phyloP scores from a whole-genome alignment of 2,113 vertebrate species.

The Erythrolamprus reginae region DNA sequence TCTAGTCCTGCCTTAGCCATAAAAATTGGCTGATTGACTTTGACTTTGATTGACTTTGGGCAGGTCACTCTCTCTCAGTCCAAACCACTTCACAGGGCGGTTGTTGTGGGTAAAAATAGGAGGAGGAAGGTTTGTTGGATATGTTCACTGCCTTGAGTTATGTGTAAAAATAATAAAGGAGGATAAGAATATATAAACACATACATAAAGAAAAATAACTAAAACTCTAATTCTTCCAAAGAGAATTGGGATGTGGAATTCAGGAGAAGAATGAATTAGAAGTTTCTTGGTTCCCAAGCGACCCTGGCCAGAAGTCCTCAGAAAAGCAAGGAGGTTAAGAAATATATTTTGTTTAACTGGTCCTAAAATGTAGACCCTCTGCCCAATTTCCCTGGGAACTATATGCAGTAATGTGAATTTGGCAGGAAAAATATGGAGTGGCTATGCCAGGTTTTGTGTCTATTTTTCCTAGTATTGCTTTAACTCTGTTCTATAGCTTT shows the following conservation, averaged over 20 bases:
- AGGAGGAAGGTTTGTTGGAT: background rate
- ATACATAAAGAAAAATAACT: background rate
- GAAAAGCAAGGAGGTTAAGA: background rate
- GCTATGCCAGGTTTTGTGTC: background rate
- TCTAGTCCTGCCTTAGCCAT: background rate
- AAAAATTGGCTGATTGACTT: background rate
- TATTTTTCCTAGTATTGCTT: background rate
- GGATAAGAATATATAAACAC: background rate
- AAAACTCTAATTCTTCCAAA: background rate
- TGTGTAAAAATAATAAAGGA: background rate
- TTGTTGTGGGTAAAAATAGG: background rate
- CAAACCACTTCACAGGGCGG: background rate
- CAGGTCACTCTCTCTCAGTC: background rate
- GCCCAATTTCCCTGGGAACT: background rate
- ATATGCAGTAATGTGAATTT: background rate
- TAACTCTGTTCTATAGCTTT: background rate
- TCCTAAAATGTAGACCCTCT: background rate
- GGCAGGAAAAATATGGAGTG: background rate
- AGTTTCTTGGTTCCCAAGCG: background rate
- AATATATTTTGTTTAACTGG: background rate
- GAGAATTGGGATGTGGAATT: background rate
- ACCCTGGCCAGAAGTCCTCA: background rate
- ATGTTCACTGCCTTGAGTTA: background rate
- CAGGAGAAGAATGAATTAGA: background rate
- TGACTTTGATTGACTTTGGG: background rate